These are phyloP conservation scores for Leptodactylus fuscus DNA, from an alignment of 2,113 vertebrate genomes.

Conservation along the genomic window DNA sequence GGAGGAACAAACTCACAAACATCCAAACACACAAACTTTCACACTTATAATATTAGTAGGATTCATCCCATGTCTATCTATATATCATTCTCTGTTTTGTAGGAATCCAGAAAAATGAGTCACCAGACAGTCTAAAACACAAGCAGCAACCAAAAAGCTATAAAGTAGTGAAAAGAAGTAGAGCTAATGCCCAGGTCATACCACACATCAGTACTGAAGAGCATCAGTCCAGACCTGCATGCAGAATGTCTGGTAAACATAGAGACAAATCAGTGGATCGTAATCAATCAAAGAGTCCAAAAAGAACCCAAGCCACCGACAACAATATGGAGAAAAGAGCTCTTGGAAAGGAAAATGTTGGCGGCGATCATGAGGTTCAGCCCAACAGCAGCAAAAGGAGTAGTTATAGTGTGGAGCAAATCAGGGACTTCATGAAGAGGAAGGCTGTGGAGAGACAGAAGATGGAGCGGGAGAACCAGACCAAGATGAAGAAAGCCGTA, in stretches of 20 bases:
- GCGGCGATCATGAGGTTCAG: constrained; percentile 23
- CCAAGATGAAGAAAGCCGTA: accelerated
- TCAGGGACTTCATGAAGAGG: constrained; percentile 66
- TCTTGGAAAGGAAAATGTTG: constrained; percentile 53
- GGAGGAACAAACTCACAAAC: too few species aligned
- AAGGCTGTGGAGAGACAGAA: constrained; percentile 64
- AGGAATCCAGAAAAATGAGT: neutral
- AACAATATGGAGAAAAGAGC: neutral
- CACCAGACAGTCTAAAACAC: neutral
- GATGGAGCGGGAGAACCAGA: constrained; percentile 64
- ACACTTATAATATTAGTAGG: too few species aligned
- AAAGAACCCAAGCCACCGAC: constrained; percentile 5
- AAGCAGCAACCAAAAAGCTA: neutral
- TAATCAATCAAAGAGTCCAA: constrained; percentile 34
- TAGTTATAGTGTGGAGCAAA: constrained; percentile 56
- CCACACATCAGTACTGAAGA: neutral
- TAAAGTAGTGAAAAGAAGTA: neutral
- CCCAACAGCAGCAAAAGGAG: constrained; percentile 7
- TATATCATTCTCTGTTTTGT: neutral
- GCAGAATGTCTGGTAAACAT: neutral
- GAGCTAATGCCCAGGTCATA: neutral
- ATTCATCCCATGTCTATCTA: too few species aligned
- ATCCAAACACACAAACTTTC: too few species aligned
- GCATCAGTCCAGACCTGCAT: neutral
- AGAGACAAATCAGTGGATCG: neutral